Conservation (phyloP, 2,888 invertebrate species). For the Spicauda simplicius region DNA sequence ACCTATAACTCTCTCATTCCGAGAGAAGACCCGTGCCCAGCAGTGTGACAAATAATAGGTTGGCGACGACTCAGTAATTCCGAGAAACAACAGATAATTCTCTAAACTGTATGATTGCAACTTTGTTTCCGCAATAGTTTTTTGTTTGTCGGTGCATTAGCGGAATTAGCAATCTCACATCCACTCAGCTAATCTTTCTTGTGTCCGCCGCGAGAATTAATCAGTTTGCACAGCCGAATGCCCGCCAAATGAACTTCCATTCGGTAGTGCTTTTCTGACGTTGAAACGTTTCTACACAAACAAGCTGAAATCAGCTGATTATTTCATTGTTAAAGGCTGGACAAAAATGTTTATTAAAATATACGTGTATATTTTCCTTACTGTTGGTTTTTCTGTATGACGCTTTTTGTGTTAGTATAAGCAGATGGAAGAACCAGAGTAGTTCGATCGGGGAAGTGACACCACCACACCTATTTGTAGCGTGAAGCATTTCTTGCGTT, state of each 20-base stretch:
- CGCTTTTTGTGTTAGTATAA: no score
- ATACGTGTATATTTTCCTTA: not conserved
- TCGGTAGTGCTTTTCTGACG: slow-evolving; percentile 36
- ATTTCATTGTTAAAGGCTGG: not conserved
- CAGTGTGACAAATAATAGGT: no score
- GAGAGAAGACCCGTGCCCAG: no score
- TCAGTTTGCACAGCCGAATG: slow-evolving; percentile 67
- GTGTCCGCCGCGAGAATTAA: slow-evolving; percentile 76
- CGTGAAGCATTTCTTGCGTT: no score
- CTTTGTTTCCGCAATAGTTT: slow-evolving; percentile 47
- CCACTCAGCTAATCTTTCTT: slow-evolving; percentile 76
- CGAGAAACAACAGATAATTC: no score
- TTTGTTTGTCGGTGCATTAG: slow-evolving; percentile 80
- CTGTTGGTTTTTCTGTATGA: no score
- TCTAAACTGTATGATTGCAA: slow-evolving; percentile 58
- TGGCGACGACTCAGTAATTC: no score
- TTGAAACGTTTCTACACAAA: slow-evolving; percentile 21
- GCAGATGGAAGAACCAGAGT: no score
- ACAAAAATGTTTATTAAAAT: not conserved
- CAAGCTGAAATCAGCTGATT: slow-evolving; percentile 13
- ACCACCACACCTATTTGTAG: no score
- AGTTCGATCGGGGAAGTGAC: no score
- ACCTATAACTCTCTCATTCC: no score
- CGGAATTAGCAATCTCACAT: slow-evolving; percentile 82
- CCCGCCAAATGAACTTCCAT: slow-evolving; percentile 54